Conservation (phyloP, 1,140 invertebrate species). For the Maniola jurtina region DNA sequence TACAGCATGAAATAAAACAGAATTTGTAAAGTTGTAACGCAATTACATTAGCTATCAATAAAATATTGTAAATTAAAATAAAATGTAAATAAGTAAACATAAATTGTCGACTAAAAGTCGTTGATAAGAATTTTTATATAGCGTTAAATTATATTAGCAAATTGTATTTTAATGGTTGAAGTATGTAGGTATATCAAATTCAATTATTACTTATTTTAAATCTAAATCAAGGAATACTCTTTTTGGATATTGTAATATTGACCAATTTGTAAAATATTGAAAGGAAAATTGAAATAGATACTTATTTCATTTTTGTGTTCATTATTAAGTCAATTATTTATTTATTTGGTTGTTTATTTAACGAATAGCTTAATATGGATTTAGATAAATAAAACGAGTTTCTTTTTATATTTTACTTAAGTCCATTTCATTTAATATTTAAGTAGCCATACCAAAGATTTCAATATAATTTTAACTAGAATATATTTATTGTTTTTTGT, state of each 20-base stretch:
- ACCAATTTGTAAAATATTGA: neutral
- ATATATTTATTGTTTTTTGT: too few species aligned
- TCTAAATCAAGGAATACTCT: neutral
- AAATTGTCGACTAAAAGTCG: neutral
- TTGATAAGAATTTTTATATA: constrained; percentile 2
- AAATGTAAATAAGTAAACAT: neutral
- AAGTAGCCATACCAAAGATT: too few species aligned
- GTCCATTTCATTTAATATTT: too few species aligned
- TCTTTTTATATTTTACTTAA: too few species aligned
- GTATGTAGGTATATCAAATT: neutral
- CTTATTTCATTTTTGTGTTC: too few species aligned
- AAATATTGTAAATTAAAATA: constrained; percentile 4
- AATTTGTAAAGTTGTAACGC: neutral
- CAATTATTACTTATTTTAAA: constrained; percentile 6
- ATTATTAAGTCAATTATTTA: too few species aligned
- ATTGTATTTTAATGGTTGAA: neutral
- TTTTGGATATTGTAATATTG: constrained; percentile 2
- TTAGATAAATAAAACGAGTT: too few species aligned
- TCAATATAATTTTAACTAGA: too few species aligned
- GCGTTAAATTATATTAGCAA: neutral
- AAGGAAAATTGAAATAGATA: too few species aligned
- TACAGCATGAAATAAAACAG: neutral
- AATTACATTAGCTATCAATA: neutral
- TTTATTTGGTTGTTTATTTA: too few species aligned
- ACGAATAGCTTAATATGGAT: too few species aligned